Base-by-base conservation (phyloP, 1,140 invertebrate genomes). In the Cataglyphis hispanica region DNA sequence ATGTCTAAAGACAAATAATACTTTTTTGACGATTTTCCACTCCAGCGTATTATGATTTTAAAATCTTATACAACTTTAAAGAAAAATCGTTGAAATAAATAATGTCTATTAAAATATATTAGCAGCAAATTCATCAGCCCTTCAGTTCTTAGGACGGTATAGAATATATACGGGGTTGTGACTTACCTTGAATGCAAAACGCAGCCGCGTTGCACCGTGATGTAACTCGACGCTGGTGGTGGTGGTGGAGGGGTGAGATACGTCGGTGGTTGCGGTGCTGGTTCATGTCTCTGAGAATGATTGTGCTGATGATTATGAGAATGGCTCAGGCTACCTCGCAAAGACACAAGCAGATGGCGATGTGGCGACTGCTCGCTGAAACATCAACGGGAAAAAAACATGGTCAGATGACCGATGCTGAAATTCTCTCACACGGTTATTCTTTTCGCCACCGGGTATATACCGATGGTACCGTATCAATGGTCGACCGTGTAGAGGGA, bases 141-240 rank as follows among this genome's bases (percentile, higher is more conserved):
- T 10, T 37, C 22, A 1, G 37, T 64, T n/a, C 10, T 7, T 8
- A 34, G 27, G 37, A 22, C 13, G 67, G 75, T 25, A 43, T 50
- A 56, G 56, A 60, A 31, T 31, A 53, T 56, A 77, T 43, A 70
- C 64, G 34, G 50, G 66, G 83, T 37, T 37, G 63, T 19, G 63
- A 92, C 90, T 92, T 76, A 93, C 93, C 92, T 91, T 74, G 92
- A 88, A 90, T 93, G 93, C 63, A 93, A 86, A 86, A 87, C 91
- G 87, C 92, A 93, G 86, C 87, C 85, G 83, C 87, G 91, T 78
- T 89, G 89, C 89, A 89, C 88, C 77, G 90, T 86, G 67, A 89
- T 74, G 78, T 88, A 92, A 89, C 76, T 91, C 78, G 91, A 84
- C 56, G 92, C 84, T 86, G 88, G 84, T 88, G 88, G 89, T 66